These are phyloP conservation scores for Epinotia bilunana DNA, from an alignment of 2,888 invertebrate species.

Conservation along the genomic window DNA sequence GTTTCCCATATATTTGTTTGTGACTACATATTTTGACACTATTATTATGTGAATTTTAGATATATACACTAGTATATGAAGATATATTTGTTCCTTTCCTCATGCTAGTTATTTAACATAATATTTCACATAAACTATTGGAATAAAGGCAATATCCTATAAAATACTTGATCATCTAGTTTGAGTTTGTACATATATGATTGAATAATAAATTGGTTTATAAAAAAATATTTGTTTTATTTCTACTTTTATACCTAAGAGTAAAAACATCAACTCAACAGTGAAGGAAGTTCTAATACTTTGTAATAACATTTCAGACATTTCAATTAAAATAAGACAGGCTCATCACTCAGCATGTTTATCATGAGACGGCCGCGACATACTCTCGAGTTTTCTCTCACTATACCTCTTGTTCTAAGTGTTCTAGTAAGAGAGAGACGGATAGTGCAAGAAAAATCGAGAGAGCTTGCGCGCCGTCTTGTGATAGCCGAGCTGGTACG, in stretches of 20 bases:
- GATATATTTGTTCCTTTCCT: slow-evolving; percentile 65
- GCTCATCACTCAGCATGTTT: not conserved
- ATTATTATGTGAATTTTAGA: slow-evolving; percentile 47
- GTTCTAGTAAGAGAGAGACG: too few relatives aligned
- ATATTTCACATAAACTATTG: slow-evolving; percentile 26
- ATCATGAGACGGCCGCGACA: too few relatives aligned
- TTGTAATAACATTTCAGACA: not conserved
- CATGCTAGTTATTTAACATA: slow-evolving; percentile 26
- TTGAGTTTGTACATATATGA: slow-evolving; percentile 33
- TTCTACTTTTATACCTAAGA: slow-evolving; percentile 8
- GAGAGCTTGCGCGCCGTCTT: too few relatives aligned
- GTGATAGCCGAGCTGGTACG: too few relatives aligned
- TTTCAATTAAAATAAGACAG: not conserved
- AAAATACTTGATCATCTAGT: slow-evolving; percentile 24
- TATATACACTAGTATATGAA: slow-evolving; percentile 49
- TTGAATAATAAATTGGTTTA: slow-evolving; percentile 34
- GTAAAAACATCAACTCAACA: not conserved
- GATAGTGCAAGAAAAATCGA: too few relatives aligned
- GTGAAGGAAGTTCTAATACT: not conserved
- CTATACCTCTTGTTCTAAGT: too few relatives aligned
- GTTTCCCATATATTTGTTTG: slow-evolving; percentile 71
- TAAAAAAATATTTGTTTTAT: slow-evolving; percentile 23
- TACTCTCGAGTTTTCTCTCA: too few relatives aligned
- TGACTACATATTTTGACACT: slow-evolving; percentile 46
- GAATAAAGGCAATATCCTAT: slow-evolving; percentile 28